Percentiles rank a stretch among this genome's conserved stretches.
Conservation (phyloP, 2,888 invertebrate species). For the Hanleya hanleyi region DNA sequence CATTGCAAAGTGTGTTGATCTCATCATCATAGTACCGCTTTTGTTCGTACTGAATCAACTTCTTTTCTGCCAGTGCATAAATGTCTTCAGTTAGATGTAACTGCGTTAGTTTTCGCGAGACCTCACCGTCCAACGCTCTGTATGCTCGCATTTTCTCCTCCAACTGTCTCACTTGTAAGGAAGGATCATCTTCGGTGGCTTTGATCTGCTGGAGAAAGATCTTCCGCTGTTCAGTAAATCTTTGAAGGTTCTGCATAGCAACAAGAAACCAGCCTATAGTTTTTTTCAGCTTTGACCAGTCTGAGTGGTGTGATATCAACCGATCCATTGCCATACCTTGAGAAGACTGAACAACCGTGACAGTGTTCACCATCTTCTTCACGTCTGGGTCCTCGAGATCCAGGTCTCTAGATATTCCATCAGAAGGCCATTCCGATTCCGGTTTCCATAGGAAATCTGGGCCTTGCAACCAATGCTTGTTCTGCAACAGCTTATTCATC, state of each 20-base stretch:
- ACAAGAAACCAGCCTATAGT: neutral
- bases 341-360: too few relatives aligned
- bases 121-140: too few relatives aligned
- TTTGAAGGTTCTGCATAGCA: neutral
- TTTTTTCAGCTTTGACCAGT: neutral
- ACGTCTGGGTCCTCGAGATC: too few relatives aligned
- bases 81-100: too few relatives aligned
- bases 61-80: neutral
- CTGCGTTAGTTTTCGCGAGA: too few relatives aligned
- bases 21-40: neutral
- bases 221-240: neutral
- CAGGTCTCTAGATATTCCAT: too few relatives aligned
- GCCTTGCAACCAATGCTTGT: conserved; percentile 14
- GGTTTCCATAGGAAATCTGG: conserved; percentile 32
- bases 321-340: too few relatives aligned
- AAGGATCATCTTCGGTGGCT: too few relatives aligned
- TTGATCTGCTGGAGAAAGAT: neutral
- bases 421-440: too few relatives aligned
- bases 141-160: too few relatives aligned
- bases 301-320: neutral
- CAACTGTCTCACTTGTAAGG: too few relatives aligned
- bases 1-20: neutral
- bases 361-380: too few relatives aligned
- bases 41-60: neutral
- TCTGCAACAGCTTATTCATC: neutral